Base-by-base conservation (phyloP, 1,140 invertebrate species). In the Matsumurasca onukii region DNA sequence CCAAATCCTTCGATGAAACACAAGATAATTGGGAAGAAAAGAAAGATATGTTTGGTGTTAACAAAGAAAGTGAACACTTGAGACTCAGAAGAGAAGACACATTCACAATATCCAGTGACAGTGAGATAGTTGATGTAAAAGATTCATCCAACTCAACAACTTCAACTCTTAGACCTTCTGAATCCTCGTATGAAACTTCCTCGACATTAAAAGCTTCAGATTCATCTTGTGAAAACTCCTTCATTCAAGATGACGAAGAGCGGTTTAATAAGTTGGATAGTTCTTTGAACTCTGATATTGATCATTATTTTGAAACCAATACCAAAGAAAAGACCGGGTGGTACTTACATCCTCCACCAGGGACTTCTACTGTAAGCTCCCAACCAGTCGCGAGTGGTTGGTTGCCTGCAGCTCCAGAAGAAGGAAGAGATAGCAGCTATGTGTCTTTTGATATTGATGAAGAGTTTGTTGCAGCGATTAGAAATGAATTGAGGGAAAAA, bases 401-500 rank as follows among this genome's bases (percentile, higher is more conserved):
- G 80, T 77, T 3, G 77, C 80, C 15, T 78, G 78, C 3, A 77
- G 77, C 20, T 62, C 73, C 70, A 68, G 74, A 77, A 27, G 74
- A 76, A 22, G 76, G 30, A 68, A 78, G 79, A 25, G 78, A 84
- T 31, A 85, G 82, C 76, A 82, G 82, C 27, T 82, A 83, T 39
- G 83, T 86, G 39, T 83, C 82, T 1, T 85, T 86, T 69, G 80
- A 80, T 27, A 80, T 89, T 64, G 87, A 90, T 74, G 88, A 89
- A 72, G 89, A 89, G 73, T 86, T 87, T 74, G 86, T 89, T 69
- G 82, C 85, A 20, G 88, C 88, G 1, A 83, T 90, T 67, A 78
- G 89, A 71, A 89, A 88, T 73, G 89, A 91, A 76, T 77, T 91
- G 51, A 81, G 85, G 72, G 83, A 88, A 59, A 91, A 90, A 78